Evolutionary conservation across 2,888 invertebrate genomes (phyloP), one percentile per base, ranked within the genome.

Genomic region (Scelioninae gen. 1): DNA sequence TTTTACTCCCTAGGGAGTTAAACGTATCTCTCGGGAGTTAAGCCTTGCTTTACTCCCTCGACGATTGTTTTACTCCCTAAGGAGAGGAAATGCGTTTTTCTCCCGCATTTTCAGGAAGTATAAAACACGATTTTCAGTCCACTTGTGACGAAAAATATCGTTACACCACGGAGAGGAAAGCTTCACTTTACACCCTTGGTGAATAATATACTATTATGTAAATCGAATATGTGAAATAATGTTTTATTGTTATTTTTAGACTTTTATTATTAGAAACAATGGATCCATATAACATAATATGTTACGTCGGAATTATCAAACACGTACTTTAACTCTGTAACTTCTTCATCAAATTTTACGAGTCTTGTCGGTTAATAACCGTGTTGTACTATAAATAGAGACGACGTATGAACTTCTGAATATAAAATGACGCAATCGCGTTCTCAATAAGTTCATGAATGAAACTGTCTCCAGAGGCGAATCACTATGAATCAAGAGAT

Each of bases 391-490:
- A 83, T 75, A 78, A 75, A 80, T 83, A 83, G 80, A 40, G 63
- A 40, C 40, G 47, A 80, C 72, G 72, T 58, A 74, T 68, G 72
- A 80, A 68, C 56, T 77, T 76, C 49, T 72, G 74, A 76, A 72
- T 80, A 68, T 56, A 66, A 63, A 76, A 68, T 83, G 83, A 83
- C 80, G 83, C 76, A 83, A 83, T 76, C 76, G 71, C 53, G 71
- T 76, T 55, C 74, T 78, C 65, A 78, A 63, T 79, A 75, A 83
- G 66, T 49, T 80, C 68, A 80, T 80, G 80, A 80, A 83, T 80
- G 80, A 77, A 83, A 77, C 47, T 55, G 69, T 77, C 77, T 77
- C 66, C 38, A 31, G 45, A 63, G 45, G 40, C 53, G 49, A 29
- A 66, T 55, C 47, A 45, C 51, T 34, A 29, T 45, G 72, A 79